These are phyloP conservation scores for Hydropotes inermis DNA, from an alignment of 2,113 vertebrate species.

Conservation along the genomic window DNA sequence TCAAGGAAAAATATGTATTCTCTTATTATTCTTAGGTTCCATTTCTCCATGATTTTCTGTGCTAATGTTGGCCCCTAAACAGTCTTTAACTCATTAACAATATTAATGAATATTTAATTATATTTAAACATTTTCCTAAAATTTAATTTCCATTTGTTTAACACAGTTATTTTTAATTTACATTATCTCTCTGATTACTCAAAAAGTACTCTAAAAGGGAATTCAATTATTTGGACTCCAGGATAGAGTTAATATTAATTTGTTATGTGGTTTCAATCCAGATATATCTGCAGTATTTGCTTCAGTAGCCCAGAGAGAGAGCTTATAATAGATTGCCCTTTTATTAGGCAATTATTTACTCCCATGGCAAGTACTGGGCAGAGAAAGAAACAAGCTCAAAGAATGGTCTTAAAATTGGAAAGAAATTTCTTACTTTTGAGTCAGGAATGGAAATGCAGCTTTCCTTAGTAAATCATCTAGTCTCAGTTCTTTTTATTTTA, in stretches of 20 bases:
- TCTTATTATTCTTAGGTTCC: too few relatives aligned
- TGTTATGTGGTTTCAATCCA: not conserved
- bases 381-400: not conserved
- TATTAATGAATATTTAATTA: not conserved
- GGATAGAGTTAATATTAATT: not conserved
- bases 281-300: not conserved
- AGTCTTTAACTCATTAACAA: not conserved
- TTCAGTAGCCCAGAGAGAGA: too few relatives aligned
- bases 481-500: not conserved
- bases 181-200: not conserved
- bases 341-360: not conserved
- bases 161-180: not conserved
- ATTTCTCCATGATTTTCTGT: not conserved
- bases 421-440: not conserved
- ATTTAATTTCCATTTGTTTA: not conserved
- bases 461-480: too few relatives aligned
- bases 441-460: not conserved
- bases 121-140: not conserved
- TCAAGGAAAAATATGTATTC: rapidly evolving
- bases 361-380: not conserved
- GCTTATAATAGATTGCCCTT: not conserved
- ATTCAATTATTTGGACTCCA: not conserved
- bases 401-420: not conserved
- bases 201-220: not conserved
- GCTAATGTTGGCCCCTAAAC: not conserved